Evolutionary conservation across 2,888 invertebrate species (phyloP).

Genomic region (Drosophila flavopinicola): DNA sequence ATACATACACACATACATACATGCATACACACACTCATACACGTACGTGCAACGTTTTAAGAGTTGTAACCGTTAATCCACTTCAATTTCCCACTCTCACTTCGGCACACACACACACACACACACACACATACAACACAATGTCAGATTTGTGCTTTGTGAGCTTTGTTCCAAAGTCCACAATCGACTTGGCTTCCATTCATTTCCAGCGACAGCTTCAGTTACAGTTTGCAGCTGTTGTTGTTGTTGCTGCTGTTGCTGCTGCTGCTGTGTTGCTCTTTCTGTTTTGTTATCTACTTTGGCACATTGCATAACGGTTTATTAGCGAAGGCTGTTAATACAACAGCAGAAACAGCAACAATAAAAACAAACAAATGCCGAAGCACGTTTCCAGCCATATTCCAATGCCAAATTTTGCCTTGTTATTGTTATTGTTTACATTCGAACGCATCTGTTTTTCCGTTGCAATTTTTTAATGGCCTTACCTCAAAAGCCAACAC

Average conservation of each 20-base stretch:
- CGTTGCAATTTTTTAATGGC: constrained; percentile 35
- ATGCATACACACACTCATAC: background rate
- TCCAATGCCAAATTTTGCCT: constrained; percentile 50
- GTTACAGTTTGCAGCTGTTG: constrained; percentile 47
- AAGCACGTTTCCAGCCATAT: constrained; percentile 57
- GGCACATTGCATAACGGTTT: constrained; percentile 77
- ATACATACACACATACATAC: background rate
- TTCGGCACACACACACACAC: too few relatives aligned
- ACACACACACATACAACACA: too few relatives aligned
- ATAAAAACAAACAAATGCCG: constrained; percentile 45
- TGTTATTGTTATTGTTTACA: constrained; percentile 26
- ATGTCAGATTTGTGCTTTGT: constrained; percentile 30
- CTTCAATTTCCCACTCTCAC: constrained; percentile 10
- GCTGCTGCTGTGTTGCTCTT: constrained; percentile 24
- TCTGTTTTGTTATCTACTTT: constrained; percentile 52
- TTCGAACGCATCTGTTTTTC: constrained; percentile 36
- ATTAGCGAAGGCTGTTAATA: constrained; percentile 70
- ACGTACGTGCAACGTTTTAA: background rate
- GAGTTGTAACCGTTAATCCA: constrained; percentile 21
- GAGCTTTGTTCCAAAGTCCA: constrained; percentile 57
- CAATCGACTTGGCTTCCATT: constrained; percentile 39
- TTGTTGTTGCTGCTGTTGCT: constrained; percentile 28
- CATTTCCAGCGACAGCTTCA: constrained; percentile 38
- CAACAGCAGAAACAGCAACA: constrained; percentile 35
- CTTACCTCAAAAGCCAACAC: constrained; percentile 4